Evolutionary conservation across 2,797 vertebrate species (phyloP), one percentile per base, ranked within the genome.

Genomic region (Pterois miles): DNA sequence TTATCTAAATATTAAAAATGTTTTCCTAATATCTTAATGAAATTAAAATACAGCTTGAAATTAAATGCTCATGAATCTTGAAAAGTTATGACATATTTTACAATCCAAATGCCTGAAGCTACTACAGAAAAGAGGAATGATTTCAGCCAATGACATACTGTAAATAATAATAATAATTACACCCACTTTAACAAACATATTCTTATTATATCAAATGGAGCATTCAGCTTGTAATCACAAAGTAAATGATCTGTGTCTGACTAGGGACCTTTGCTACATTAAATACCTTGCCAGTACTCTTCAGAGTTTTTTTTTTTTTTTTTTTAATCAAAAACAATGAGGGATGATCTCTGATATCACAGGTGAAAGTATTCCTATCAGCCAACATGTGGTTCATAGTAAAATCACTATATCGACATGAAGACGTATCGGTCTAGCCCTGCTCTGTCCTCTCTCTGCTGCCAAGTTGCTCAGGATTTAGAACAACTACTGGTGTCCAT

Each of bases 401-500:
- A n/a, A 52, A 65, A 38, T 54, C 27, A 8, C 22, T 29, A 13
- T 56, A 68, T 74, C 14, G 53, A 72, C 71, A 58, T 20, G 59
- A 54, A 23, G 68, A 54, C 8, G 66, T 43, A 76, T 77, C 25
- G 10, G 67, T 68, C 63, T 40, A 25, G 31, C 53, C 59, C 70
- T 48, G 20, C 69, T 74, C 74, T 65, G 63, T 73, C 69, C 71
- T 48, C 66, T 27, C 78, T 86, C 69, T 71, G 52, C 60, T 57
- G 31, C 91, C 91, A 90, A 90, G 75, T 60, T 36, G 33, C 81
- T 72, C 80, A 86, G 91, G 93, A 93, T 93, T 90, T 90, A 90
- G 89, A 84, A 84, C 86, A 82, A 88, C 90, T 71, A 86, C 90
- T 86, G 84, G 79, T 81, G 88, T 90, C 93, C 94, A 93, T 94